Evolutionary conservation across 2,113 vertebrate species (phyloP), one percentile per base, ranked within the genome.

Genomic region (Neoarius graeffei): DNA sequence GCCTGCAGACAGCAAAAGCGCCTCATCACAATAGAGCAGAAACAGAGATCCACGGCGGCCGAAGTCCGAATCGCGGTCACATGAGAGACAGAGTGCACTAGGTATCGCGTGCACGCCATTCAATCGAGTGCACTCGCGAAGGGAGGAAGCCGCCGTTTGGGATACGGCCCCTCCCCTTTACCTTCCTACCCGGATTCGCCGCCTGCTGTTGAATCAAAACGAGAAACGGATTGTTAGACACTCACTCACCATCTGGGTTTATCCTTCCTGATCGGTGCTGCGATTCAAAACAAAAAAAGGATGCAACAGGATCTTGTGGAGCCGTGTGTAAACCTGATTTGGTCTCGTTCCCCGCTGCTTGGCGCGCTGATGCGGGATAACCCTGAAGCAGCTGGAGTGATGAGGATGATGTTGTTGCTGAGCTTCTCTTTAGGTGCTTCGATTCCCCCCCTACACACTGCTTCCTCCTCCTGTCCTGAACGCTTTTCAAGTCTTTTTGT

Each of bases 171-270:
- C 79, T 7, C 52, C 76, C 9, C 10, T 20, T 4, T 8, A 3
- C 7, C 14, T 17, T 59, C 57, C 57, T 59, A 3, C 48, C 88
- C 88, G 84, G 89, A 89, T 88, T 82, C 91, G 79, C 89, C 89
- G 90, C 83, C 92, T 90, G 91, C 90, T 81, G 90, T 89, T 86
- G n/a, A 87, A 85, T 79, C 57, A 83, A 27, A 79, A 88, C 42
- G 14, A 87, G 85, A 87, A 87, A 88, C 66, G 14, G 88, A 14
- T 83, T 54, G 35, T 50, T 42, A 90, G 19, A 7, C 91, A 93
- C 95, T 95, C 92, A 95, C 95, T 95, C 92, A 95, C 95, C 95
- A 95, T 96, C 93, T 94, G 93, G 60, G 84, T 87, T 77, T 71
- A 80, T 91, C 71, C 27, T 91, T 80, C 71, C 23, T 91, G 77